These are phyloP conservation scores for Nannoperca obscura DNA, from an alignment of 2,797 vertebrate genomes.

Conservation along the genomic window DNA sequence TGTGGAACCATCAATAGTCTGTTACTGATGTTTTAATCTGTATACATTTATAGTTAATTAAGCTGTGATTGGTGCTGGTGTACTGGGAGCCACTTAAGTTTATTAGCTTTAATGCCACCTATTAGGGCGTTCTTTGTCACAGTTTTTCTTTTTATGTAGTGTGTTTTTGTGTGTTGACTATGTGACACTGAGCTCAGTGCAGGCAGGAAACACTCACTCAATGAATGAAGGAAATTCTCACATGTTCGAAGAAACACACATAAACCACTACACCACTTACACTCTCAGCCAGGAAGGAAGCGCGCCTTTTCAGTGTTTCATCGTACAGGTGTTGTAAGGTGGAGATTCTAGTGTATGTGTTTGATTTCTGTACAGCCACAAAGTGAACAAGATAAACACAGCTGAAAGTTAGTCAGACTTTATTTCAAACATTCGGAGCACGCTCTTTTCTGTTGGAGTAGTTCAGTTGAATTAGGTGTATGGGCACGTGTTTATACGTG, in stretches of 20 bases:
- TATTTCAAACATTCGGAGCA: background rate
- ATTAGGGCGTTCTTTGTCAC: conserved; percentile 2
- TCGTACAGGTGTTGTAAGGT: conserved; percentile 47
- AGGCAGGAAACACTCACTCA: conserved; percentile 79
- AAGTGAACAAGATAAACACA: conserved; percentile 7
- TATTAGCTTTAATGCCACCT: conserved; percentile 2
- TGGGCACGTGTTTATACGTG: conserved; percentile 10
- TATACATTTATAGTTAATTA: conserved; percentile 44
- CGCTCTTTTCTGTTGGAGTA: background rate
- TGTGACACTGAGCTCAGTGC: conserved; percentile 44
- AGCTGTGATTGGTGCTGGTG: background rate
- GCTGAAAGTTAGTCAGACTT: conserved; percentile 15
- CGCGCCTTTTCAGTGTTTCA: conserved; percentile 57
- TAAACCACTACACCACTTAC: conserved; percentile 61
- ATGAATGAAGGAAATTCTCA: conserved; percentile 84
- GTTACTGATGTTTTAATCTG: conserved; percentile 34
- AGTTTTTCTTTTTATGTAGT: conserved; percentile 21
- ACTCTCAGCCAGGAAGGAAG: conserved; percentile 81
- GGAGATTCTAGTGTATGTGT: conserved; percentile 20
- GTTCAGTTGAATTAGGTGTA: background rate
- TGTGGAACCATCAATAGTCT: conserved; percentile 42
- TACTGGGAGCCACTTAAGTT: conserved; percentile 1
- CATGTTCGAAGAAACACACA: conserved; percentile 59
- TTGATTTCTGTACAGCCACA: conserved; percentile 28
- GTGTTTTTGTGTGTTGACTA: conserved; percentile 50